A percentile compares a stretch with the other conserved stretches of the same genome.
Evolutionary conservation across 2,888 invertebrate genomes (phyloP).

Genomic region (Phaedon cochleariae): DNA sequence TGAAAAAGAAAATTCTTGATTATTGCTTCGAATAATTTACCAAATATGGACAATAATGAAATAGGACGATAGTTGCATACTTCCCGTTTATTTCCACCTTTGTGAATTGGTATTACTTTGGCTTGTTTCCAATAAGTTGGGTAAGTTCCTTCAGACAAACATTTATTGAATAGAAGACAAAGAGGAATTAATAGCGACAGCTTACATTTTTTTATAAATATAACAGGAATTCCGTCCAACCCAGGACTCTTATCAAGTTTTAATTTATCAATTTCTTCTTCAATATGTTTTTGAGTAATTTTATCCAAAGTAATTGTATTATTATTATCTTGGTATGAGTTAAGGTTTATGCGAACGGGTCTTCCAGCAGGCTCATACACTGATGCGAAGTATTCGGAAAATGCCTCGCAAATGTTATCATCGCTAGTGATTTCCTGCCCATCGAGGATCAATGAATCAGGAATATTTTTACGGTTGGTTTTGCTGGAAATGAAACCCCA

Average conservation of each 20-base stretch:
- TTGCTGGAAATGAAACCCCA: background rate
- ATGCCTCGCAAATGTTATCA: background rate
- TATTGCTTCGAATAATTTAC: constrained; percentile 13
- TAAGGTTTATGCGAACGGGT: background rate
- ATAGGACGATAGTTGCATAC: background rate
- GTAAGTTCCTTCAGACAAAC: constrained; percentile 3
- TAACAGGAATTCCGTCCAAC: background rate
- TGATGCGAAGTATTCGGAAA: constrained; percentile 5
- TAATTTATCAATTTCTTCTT: constrained; percentile 5
- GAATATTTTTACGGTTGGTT: background rate
- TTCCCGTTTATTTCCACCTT: constrained; percentile 7
- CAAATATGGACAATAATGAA: constrained; percentile 4
- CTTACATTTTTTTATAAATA: constrained; percentile 14
- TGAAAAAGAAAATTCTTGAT: constrained; percentile 4
- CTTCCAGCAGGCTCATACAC: constrained; percentile 3
- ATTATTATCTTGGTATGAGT: background rate
- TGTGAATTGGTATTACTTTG: constrained; percentile 6
- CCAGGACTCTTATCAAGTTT: background rate
- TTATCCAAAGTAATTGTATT: background rate
- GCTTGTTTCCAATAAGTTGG: constrained; percentile 11
- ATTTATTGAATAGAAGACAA: constrained; percentile 3
- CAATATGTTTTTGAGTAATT: background rate
- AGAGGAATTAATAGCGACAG: background rate
- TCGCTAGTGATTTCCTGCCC: background rate
- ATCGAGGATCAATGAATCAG: background rate